Conservation (phyloP, 1,140 invertebrate genomes). For the Oryzaephilus surinamensis region DNA sequence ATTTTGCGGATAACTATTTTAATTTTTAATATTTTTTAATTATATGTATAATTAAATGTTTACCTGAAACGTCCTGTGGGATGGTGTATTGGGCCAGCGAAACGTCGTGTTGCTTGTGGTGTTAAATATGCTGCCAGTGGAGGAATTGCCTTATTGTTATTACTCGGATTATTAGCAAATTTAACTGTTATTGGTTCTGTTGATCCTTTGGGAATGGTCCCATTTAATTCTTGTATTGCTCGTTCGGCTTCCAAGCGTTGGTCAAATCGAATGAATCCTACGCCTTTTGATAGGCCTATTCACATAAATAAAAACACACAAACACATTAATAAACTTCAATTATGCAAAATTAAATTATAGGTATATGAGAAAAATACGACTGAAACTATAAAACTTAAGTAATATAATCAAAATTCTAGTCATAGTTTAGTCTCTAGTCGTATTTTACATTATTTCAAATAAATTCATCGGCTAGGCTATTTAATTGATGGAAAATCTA, state of each 20-base stretch:
- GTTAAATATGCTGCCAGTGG: conserved; percentile 87
- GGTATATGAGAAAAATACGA: too few relatives aligned
- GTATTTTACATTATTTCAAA: too few relatives aligned
- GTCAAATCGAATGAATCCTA: conserved; percentile 98
- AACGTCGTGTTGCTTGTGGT: conserved; percentile 67
- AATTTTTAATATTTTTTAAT: not conserved
- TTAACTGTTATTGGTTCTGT: conserved; percentile 98
- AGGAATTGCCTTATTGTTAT: conserved; percentile 82
- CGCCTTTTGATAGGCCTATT: conserved; percentile 91
- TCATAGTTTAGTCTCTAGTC: too few relatives aligned
- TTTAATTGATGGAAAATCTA: too few relatives aligned
- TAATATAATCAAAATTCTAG: too few relatives aligned
- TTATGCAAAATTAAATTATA: too few relatives aligned
- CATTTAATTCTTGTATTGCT: conserved; percentile 96
- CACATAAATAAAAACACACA: not conserved
- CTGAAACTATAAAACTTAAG: too few relatives aligned
- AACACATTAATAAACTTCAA: too few relatives aligned
- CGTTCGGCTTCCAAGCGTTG: conserved; percentile 94
- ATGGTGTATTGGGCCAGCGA: conserved; percentile 87
- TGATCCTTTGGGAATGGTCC: conserved; percentile 90
- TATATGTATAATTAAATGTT: conserved; percentile 3
- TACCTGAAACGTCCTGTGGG: conserved; percentile 87
- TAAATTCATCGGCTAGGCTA: too few relatives aligned
- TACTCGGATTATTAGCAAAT: conserved; percentile 98
- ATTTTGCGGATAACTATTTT: too few relatives aligned